Evolutionary conservation across 2,113 vertebrate species (phyloP).

Genomic region (Tragelaphus buxtoni): DNA sequence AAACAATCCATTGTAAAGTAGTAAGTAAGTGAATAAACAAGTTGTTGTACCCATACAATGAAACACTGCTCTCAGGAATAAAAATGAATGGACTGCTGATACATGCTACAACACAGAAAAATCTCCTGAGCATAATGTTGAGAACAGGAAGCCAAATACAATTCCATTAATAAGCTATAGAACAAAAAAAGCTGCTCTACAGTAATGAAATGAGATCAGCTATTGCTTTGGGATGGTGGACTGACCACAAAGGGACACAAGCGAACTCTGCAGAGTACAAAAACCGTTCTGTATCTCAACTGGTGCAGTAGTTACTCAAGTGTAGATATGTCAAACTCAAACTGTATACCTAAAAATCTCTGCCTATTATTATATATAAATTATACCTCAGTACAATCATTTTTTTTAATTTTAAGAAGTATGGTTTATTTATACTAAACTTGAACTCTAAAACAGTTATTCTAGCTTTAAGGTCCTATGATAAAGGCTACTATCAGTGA

Average conservation of each 20-base stretch:
- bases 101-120: not conserved
- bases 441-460: not conserved
- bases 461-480: not conserved
- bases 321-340: not conserved
- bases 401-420: not conserved
- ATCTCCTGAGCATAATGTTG: not conserved
- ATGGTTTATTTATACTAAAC: not conserved
- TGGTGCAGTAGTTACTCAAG: not conserved
- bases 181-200: too few relatives aligned
- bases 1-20: not conserved
- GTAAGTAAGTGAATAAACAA: not conserved
- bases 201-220: not conserved
- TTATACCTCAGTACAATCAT: not conserved
- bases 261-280: not conserved
- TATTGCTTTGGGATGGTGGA: not conserved
- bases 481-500: not conserved
- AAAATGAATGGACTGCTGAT: accelerated
- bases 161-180: not conserved
- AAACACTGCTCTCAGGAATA: not conserved
- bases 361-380: not conserved
- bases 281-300: not conserved
- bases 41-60: not conserved
- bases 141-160: not conserved
- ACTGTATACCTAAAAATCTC: not conserved
- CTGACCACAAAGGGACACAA: not conserved